phyloP scores from a whole-genome alignment of 2,797 vertebrate species.

The Enteromius afrohamiltoni region DNA sequence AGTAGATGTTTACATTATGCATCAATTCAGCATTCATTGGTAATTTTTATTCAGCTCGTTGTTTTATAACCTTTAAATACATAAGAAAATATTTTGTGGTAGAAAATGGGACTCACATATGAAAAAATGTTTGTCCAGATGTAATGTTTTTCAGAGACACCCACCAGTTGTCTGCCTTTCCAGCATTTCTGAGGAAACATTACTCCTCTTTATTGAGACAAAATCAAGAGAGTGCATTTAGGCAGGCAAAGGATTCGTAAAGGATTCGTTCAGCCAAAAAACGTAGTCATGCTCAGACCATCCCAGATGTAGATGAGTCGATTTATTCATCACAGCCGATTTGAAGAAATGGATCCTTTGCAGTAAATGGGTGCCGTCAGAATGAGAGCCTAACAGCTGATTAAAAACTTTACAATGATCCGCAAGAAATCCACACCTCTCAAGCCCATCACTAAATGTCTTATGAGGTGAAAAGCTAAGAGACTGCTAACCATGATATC shows the following conservation, averaged over 20 bases:
- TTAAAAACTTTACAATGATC: not conserved
- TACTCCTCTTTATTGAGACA: not conserved
- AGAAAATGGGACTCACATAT: not conserved
- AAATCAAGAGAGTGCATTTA: not conserved
- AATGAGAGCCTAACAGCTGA: not conserved
- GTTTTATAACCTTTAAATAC: not conserved
- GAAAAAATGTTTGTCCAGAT: not conserved
- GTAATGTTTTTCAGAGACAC: slow-evolving; percentile 2
- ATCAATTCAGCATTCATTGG: not conserved
- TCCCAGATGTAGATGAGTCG: not conserved
- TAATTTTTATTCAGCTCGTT: not conserved
- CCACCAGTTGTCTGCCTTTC: not conserved
- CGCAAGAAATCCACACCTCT: not conserved
- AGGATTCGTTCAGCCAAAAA: not conserved
- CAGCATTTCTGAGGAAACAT: not conserved
- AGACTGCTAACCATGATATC: not conserved
- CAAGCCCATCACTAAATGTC: not conserved
- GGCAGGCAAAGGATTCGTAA: not conserved
- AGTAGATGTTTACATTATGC: slow-evolving; percentile 1
- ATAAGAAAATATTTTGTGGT: no score
- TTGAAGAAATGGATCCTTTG: not conserved
- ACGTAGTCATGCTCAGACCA: not conserved
- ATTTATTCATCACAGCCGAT: not conserved
- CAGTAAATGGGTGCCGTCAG: not conserved
- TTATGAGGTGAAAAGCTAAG: not conserved